Conservation (phyloP, 2,888 invertebrate species). For the Mechanitis mazaeus region DNA sequence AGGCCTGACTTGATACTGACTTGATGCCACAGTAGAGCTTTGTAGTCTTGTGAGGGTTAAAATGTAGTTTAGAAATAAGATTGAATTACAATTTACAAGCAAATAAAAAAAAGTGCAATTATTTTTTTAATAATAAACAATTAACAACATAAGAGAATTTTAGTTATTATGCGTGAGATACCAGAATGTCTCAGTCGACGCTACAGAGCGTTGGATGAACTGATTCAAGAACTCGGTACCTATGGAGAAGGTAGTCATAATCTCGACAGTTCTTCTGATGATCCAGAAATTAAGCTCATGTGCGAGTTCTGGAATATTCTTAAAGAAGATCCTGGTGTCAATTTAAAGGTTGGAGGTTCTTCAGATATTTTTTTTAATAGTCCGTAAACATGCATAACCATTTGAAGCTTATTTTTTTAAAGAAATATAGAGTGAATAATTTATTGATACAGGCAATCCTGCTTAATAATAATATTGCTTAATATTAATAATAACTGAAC, state of each 20-base stretch:
- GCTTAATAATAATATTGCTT: too few species aligned
- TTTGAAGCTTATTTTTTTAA: too few species aligned
- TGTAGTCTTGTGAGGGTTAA: too few species aligned
- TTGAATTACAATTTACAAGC: too few species aligned
- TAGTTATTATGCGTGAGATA: conserved; percentile 43
- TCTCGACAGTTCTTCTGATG: conserved; percentile 26
- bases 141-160: background rate
- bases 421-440: too few species aligned
- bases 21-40: too few species aligned
- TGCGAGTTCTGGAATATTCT: conserved; percentile 63
- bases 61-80: too few species aligned
- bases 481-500: too few species aligned
- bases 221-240: conserved; percentile 45
- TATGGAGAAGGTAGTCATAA: conserved; percentile 20
- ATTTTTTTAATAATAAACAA: background rate
- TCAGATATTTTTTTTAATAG: background rate
- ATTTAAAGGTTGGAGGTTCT: conserved; percentile 43
- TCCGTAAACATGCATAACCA: too few species aligned
- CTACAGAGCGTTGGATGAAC: conserved; percentile 48
- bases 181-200: conserved; percentile 55
- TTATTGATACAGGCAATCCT: too few species aligned
- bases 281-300: conserved; percentile 52
- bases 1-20: too few species aligned
- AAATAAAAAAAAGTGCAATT: too few species aligned
- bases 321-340: conserved; percentile 52